Evolutionary conservation across 2,797 vertebrate species (phyloP), one percentile per base, ranked within the genome.

Genomic region (Corythornis leucogaster): DNA sequence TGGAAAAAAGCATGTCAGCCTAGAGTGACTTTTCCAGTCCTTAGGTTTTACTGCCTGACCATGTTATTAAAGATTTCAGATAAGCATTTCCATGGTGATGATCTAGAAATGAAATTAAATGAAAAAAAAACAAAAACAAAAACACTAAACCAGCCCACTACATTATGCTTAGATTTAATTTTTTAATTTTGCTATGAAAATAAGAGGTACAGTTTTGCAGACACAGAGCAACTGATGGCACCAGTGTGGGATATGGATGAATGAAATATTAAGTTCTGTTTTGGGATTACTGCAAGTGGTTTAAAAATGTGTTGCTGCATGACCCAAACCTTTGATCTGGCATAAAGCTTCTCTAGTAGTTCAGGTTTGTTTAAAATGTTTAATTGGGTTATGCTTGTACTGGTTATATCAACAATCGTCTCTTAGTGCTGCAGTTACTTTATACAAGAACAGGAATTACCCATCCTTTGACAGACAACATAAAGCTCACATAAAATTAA

Each of bases 261-360:
- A 75, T 5, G 21, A 80, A 90, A 87, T 54, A 35, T 3, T 38
- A 74, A 59, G 5, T 70, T 85, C 22, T 58, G 28, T 42, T 85
- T 77, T 40, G 2, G 4, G 20, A 46, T 28, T 92, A 43, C 42
- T 87, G 28, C 22, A 51, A 51, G 68, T 61, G 24, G 16, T 75
- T 95, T 89, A 58, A 85, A 81, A 75, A 54, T 55, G 16, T 51
- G 22, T 86, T 92, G n/a, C 58, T 89, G 21, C 63, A 75, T 73
- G 54, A 80, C 40, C 15, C 69, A 85, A 58, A 64, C 50, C 31
- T 92, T 93, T 80, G 42, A 71, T 92, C 64, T 77, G 24, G 28
- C 45, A 38, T 70, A 54, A 70, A 18, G 26, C 75, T 87, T 71
- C 45, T 80, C 38, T 33, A 40, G 63, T 75, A 90, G 33, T 54